Base-by-base conservation (phyloP, 2,888 invertebrate genomes). In the Noctua fimbriata region DNA sequence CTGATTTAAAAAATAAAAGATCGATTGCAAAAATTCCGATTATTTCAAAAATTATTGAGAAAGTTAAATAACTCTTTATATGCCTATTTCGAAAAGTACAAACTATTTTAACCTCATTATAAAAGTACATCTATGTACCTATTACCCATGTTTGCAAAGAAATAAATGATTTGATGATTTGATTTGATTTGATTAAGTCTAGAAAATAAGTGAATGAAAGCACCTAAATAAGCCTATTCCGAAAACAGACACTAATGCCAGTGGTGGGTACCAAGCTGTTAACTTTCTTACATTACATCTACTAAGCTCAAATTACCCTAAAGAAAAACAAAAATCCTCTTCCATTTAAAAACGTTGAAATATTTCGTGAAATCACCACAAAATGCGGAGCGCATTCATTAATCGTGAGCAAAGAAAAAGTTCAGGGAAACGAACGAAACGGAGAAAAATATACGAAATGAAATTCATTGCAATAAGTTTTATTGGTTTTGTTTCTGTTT, bases 401-500 rank as follows among this genome's bases (percentile, higher is more conserved):
- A 87, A 88, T 86, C 84, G 78, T 74, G 71, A 76, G 79, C 74
- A 78, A 89, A 87, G 81, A 83, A 87, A 78, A 79, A 85, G 75
- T 76, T 79, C 44, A 77, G 76, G 84, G 80, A 87, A 77, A 87
- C 47, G 52, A 75, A 83, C 55, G 65, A 66, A 83, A 82, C 58
- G 71, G 76, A 85, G 83, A 85, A 89, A 88, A 88, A 89, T 76
- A 76, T 76, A 75, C 83, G 83, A 81, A 84, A 88, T 84, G 85
- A 88, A 88, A 91, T 89, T 89, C 88, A 89, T 92, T 76, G 88
- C 87, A 78, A 83, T 87, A 89, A 92, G 87, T 92, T 91, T 90
- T 91, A 92, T 92, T 89, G 87, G 89, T 87, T 92, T 91, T 91
- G 88, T 91, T 91, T 89, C 78, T 82, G 88, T 89, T 91, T 88